Conservation (phyloP, 1,140 invertebrate genomes). For the Liolophura sinensis region DNA sequence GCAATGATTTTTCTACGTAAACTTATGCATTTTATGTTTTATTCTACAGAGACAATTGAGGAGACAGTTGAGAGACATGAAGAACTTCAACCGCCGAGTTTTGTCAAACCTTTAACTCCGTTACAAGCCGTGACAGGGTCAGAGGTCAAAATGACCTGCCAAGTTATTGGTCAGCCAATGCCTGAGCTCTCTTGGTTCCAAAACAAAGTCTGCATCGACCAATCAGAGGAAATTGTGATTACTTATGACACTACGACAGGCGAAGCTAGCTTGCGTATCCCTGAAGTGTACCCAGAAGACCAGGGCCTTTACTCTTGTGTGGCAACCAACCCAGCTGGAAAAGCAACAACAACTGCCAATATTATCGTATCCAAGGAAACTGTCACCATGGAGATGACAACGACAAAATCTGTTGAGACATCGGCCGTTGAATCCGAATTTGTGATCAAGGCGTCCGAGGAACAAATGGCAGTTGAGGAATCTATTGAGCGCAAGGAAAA, state of each 20-base stretch:
- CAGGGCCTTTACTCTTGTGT: conserved; percentile 71
- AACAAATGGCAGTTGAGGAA: conserved; percentile 23
- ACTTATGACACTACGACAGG: conserved; percentile 53
- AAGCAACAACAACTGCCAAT: conserved; percentile 72
- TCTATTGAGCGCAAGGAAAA: conserved; percentile 18
- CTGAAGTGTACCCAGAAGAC: conserved; percentile 61
- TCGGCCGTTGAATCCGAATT: conserved; percentile 39
- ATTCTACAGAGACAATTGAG: neutral
- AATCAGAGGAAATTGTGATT: conserved; percentile 57
- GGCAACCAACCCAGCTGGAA: conserved; percentile 82
- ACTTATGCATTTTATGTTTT: neutral
- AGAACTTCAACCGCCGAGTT: conserved; percentile 34
- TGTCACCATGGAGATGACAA: conserved; percentile 12
- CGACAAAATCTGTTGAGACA: conserved; percentile 16
- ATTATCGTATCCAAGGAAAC: conserved; percentile 46
- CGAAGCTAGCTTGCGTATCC: conserved; percentile 54
- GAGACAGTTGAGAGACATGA: neutral
- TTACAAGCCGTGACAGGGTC: conserved; percentile 49
- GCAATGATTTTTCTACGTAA: neutral
- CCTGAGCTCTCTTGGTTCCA: conserved; percentile 57
- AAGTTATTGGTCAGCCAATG: conserved; percentile 49
- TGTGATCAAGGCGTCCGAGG: conserved; percentile 6
- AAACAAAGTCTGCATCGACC: conserved; percentile 55
- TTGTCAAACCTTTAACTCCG: conserved; percentile 36
- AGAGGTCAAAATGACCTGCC: conserved; percentile 48